Evolutionary conservation across 2,888 invertebrate genomes (phyloP), one percentile per base, ranked within the genome.

Genomic region (Branchipolynoe longqiensis): DNA sequence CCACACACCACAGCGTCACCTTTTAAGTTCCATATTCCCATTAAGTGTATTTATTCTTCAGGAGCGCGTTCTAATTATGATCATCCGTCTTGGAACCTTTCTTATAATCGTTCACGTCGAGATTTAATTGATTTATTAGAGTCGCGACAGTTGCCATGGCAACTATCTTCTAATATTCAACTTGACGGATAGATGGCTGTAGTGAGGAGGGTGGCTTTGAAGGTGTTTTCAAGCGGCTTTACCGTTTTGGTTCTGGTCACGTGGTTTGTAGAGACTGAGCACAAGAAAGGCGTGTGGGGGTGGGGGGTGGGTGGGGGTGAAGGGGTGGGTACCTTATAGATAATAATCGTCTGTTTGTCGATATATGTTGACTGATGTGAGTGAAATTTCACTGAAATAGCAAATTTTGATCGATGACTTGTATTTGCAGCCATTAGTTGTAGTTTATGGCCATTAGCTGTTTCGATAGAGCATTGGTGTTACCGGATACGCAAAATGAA

Each of bases 11-110:
- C n/a, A n/a, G n/a, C n/a, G n/a, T n/a, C n/a, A n/a, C n/a, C 62
- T 62, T 62, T 62, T 62, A 62, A 62, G 28, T 62, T n/a, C 62
- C 62, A 62, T 62, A 62, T 62, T 78, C 78, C 78, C 78, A 78
- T 78, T 54, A 78, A 78, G 48, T n/a, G 22, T 54, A 78, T 78
- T 69, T 78, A 78, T 48, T 78, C 78, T 78, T 41, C 48, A 48
- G 36, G n/a, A 78, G 48, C 78, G 78, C 78, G 31, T 54, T 78
- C 28, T 78, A 78, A 78, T 54, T 48, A 78, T 25, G 54, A 1
- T 48, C 78, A 78, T 78, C 54, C 78, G 41, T 41, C 54, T n/a
- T 54, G 18, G 28, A n/a, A n/a, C 6, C 48, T 78, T 78, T 78
- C 78, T 48, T 78, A 48, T 78, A 33, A 31, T 54, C 78, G 41